These are phyloP conservation scores for Chaenogobius annularis DNA, from an alignment of 2,113 vertebrate genomes.

Conservation along the genomic window DNA sequence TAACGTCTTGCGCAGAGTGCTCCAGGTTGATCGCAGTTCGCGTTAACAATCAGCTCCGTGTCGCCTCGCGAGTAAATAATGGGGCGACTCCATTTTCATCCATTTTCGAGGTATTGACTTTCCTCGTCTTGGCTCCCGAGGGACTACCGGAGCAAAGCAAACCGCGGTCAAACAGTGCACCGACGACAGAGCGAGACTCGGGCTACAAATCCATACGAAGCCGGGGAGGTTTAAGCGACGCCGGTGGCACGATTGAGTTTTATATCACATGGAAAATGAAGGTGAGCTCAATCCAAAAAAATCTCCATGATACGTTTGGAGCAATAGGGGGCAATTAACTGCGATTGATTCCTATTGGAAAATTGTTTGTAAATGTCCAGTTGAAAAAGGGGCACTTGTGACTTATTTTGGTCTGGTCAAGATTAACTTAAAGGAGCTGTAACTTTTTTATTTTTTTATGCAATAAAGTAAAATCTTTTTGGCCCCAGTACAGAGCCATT, in stretches of 20 bases:
- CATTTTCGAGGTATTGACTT: constrained; percentile 49
- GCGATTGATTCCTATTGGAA: too few species aligned
- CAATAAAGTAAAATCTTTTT: too few species aligned
- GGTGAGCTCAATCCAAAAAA: not conserved
- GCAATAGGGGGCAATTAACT: too few species aligned
- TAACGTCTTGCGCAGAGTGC: not conserved
- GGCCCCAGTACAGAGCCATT: too few species aligned
- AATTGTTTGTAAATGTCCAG: too few species aligned
- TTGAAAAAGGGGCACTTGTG: too few species aligned
- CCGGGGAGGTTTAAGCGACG: not conserved
- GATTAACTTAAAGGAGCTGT: too few species aligned
- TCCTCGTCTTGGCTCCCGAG: constrained; percentile 29
- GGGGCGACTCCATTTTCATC: constrained; percentile 9
- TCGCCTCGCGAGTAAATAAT: constrained; percentile 4
- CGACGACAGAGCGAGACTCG: constrained; percentile 54
- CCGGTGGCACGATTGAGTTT: not conserved
- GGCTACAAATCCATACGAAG: constrained; percentile 39
- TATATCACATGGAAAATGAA: not conserved
- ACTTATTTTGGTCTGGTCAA: too few species aligned
- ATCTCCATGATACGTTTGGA: too few species aligned
- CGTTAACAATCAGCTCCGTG: not conserved
- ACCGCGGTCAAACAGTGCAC: constrained; percentile 43
- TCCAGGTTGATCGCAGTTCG: not conserved
- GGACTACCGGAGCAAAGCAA: constrained; percentile 57
- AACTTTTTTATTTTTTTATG: too few species aligned